Percentiles rank a stretch among this genome's conserved stretches.
Conservation (phyloP, 2,888 invertebrate species). For the Pandemis heparana region DNA sequence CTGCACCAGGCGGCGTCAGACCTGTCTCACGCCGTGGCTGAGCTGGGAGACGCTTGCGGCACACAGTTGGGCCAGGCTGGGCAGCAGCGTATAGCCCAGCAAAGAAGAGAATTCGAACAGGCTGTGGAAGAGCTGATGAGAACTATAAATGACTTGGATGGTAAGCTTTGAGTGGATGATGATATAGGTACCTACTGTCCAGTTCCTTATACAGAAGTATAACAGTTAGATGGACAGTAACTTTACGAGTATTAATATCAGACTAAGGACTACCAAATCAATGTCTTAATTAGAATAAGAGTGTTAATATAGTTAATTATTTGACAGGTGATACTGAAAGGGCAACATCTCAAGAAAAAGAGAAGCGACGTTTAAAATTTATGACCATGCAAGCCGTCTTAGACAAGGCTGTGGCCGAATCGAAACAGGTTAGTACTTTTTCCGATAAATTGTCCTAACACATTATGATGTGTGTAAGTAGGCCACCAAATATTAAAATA, state of each 20-base stretch:
- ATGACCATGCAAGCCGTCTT: constrained; percentile 19
- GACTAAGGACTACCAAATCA: too few relatives aligned
- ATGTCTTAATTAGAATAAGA: too few relatives aligned
- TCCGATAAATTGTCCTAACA: too few relatives aligned
- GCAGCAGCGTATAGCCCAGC: not conserved
- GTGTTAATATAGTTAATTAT: not conserved
- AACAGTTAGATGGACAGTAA: too few relatives aligned
- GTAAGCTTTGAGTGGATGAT: not conserved
- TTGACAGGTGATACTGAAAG: constrained; percentile 17
- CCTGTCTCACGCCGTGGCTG: constrained; percentile 16
- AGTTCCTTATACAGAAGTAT: too few relatives aligned
- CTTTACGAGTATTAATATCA: too few relatives aligned
- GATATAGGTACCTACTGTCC: too few relatives aligned
- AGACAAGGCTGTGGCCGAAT: constrained; percentile 17
- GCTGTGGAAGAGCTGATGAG: constrained; percentile 28
- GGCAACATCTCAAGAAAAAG: constrained; percentile 15
- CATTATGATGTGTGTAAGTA: too few relatives aligned
- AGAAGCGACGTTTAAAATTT: constrained; percentile 32
- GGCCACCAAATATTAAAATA: too few relatives aligned
- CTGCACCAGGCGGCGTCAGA: constrained; percentile 23
- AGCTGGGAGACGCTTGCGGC: constrained; percentile 25
- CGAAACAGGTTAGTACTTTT: constrained; percentile 17
- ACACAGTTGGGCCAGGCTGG: constrained; percentile 12
- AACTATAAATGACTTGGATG: not conserved
- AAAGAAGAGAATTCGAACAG: constrained; percentile 24